Base-by-base conservation (phyloP, 2,113 vertebrate species). In the Saccopteryx leptura region DNA sequence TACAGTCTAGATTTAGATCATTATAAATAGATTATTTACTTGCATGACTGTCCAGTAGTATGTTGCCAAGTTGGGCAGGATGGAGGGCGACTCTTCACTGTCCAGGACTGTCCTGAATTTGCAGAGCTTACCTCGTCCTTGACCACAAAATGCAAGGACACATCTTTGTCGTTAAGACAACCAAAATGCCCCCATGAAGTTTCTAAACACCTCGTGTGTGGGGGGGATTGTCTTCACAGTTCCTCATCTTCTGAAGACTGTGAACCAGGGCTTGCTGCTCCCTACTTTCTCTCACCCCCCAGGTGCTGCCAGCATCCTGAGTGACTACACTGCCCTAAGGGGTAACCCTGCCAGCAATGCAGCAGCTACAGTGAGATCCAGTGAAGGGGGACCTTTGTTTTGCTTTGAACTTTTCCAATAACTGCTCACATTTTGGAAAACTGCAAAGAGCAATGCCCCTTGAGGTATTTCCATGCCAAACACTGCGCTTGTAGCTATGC, bases 331-430 rank as follows among this genome's bases (percentile, higher is more conserved):
- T 54, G 31, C 9, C 56, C 74, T 89, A 4, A 2, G 4, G 28
- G 83, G 31, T 14, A 54, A 33, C 28, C 2, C 9, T 7, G 56
- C 52, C 21, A 24, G 80, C 48, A 88, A 65, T 3, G 2, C 11
- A 74, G 50, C 26, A 21, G 19, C 46, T 39, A 26, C 21, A 9
- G 1, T 9, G 13, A 60, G 19, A 54, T 7, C 2, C 4, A 63
- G 46, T 65, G 68, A 78, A 72, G 21, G 17, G 0, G 33, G 60
- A n/a, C 54, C 50, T 68, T 74, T 11, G 15, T 65, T 71, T 65
- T 65, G 31, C 54, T 26, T 71, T 84, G 72, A 88, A 92, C n/a
- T 52, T 84, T 91, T 80, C n/a, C 68, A 80, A 15, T 12, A 93
- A 52, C 76, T 74, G 71, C 60, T 86, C 46, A 15, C 50, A 52